Evolutionary conservation across 2,113 vertebrate species (phyloP).

Genomic region (Brachionichthys hirsutus): DNA sequence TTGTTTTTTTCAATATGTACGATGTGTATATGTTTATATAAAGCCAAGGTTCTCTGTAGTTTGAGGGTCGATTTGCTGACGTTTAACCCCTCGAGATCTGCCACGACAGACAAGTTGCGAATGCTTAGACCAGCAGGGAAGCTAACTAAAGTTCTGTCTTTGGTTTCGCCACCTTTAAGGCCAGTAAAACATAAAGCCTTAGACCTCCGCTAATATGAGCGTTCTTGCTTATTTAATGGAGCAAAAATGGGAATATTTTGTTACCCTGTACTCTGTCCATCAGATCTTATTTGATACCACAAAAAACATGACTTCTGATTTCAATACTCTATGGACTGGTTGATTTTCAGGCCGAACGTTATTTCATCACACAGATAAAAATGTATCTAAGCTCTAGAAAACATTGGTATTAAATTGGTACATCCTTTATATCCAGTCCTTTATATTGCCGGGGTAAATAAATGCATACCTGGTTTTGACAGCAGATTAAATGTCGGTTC

Average conservation of each 20-base stretch:
- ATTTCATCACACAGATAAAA: background rate
- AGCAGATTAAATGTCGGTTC: conserved; percentile 4
- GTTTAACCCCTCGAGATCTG: conserved; percentile 13
- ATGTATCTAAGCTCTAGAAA: conserved; percentile 6
- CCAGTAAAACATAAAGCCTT: conserved; percentile 28
- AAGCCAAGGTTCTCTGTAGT: conserved; percentile 73
- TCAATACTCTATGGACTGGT: too few relatives aligned
- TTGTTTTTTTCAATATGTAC: conserved; percentile 56
- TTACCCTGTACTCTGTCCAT: background rate
- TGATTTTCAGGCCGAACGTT: too few relatives aligned
- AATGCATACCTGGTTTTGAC: background rate
- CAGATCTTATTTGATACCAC: conserved; percentile 3
- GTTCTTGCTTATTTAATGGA: conserved; percentile 26
- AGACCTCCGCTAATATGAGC: conserved; percentile 29
- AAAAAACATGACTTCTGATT: background rate
- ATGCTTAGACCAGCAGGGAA: conserved; percentile 31
- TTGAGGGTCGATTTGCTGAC: conserved; percentile 40
- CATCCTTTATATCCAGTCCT: background rate
- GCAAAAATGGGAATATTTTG: conserved; percentile 2
- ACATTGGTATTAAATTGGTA: background rate
- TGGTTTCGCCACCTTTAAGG: conserved; percentile 15
- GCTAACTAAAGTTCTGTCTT: conserved; percentile 18
- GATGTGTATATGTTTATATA: conserved; percentile 52
- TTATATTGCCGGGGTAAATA: background rate
- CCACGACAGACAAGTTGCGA: conserved; percentile 14